phyloP scores from a whole-genome alignment of 2,888 invertebrate species.

The Achlya flavicornis region DNA sequence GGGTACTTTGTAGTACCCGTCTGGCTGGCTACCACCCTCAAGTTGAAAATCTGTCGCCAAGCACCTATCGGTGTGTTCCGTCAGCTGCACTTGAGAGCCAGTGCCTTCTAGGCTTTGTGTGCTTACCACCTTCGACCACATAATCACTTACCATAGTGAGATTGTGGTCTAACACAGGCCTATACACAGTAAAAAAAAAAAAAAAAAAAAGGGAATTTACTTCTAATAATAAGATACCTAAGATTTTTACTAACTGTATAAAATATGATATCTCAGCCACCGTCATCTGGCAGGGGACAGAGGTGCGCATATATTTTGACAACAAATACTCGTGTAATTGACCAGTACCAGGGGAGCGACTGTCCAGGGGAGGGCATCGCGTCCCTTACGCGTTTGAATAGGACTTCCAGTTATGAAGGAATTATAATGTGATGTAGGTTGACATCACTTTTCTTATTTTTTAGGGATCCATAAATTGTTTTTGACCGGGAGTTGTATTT shows the following conservation, averaged over 20 bases:
- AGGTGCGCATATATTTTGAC: conserved; percentile 64
- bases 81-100: too few species aligned
- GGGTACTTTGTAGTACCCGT: too few species aligned
- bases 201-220: too few species aligned
- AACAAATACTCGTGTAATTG: conserved; percentile 69
- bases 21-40: too few species aligned
- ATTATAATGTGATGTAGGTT: conserved; percentile 6
- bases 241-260: neutral
- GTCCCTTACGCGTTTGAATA: conserved; percentile 13
- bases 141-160: too few species aligned
- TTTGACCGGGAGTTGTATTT: neutral
- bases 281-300: conserved; percentile 35
- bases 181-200: too few species aligned
- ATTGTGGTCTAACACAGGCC: too few species aligned
- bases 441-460: neutral
- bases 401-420: conserved; percentile 5
- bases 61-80: too few species aligned
- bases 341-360: conserved; percentile 29
- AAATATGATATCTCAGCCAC: conserved; percentile 1
- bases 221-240: neutral
- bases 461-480: neutral
- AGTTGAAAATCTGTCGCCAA: too few species aligned
- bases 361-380: conserved; percentile 18
- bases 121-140: too few species aligned
- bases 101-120: too few species aligned